phyloP scores from a whole-genome alignment of 2,113 vertebrate genomes.

The Catharus bicknelli region DNA sequence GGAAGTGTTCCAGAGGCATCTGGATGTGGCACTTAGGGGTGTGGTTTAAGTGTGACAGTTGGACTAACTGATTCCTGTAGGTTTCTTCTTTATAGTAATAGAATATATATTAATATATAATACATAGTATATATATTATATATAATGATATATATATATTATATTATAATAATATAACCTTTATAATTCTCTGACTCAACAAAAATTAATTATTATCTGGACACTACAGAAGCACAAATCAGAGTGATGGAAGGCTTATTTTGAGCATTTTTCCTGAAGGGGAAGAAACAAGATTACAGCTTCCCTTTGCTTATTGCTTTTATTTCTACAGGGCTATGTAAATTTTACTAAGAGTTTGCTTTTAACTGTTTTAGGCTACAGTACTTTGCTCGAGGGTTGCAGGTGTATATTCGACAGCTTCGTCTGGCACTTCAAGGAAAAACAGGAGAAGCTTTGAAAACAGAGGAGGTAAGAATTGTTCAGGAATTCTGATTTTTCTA shows the following conservation, averaged over 20 bases:
- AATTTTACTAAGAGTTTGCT: background rate
- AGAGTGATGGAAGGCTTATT: background rate
- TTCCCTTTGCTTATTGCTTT: background rate
- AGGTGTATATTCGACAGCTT: conserved; percentile 96
- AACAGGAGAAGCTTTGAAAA: conserved; percentile 95
- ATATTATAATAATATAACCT: no score
- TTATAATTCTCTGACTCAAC: background rate
- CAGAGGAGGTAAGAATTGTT: conserved; percentile 86
- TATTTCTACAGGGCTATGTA: background rate
- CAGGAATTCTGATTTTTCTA: background rate
- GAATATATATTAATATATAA: no score
- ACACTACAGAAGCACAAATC: background rate
- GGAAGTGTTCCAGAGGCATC: background rate
- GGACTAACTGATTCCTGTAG: background rate
- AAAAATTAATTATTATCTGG: background rate
- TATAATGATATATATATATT: no score
- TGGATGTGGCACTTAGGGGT: background rate
- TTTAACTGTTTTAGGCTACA: conserved; percentile 83
- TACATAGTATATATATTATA: no score
- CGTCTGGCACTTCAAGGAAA: conserved; percentile 96
- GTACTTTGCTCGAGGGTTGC: conserved; percentile 95
- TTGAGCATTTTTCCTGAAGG: background rate
- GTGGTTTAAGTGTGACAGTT: background rate
- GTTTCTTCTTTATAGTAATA: background rate
- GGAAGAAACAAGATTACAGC: background rate